Evolutionary conservation across 2,113 vertebrate genomes (phyloP).

Genomic region (Telmatochromis sp.): DNA sequence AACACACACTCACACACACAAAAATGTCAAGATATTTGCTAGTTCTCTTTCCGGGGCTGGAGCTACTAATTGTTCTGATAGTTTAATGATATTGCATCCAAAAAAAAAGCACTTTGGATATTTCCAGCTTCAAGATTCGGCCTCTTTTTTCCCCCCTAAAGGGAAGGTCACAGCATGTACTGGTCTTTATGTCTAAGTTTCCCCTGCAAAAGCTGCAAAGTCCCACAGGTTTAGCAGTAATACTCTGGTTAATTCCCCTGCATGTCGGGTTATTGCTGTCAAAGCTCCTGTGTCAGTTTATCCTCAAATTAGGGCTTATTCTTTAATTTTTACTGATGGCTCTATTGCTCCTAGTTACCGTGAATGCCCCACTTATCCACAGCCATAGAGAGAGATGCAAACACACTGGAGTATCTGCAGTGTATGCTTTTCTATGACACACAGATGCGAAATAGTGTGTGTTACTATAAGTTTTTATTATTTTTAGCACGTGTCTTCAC

Average conservation of each 20-base stretch:
- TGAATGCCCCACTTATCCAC: neutral
- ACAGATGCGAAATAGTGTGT: neutral
- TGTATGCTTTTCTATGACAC: neutral
- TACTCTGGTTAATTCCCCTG: slow-evolving; percentile 45
- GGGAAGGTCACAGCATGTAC: slow-evolving; percentile 14
- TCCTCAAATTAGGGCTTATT: slow-evolving; percentile 9
- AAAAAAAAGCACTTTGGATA: neutral
- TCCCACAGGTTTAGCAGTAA: slow-evolving; percentile 58
- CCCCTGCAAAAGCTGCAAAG: neutral
- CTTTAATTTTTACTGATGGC: slow-evolving; percentile 28
- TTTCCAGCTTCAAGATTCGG: neutral
- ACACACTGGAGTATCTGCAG: neutral
- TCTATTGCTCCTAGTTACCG: slow-evolving; percentile 25
- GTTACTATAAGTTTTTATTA: neutral
- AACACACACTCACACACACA: neutral
- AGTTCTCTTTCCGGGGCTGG: neutral
- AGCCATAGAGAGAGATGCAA: neutral
- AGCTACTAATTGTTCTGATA: neutral
- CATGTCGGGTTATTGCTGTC: slow-evolving; percentile 52
- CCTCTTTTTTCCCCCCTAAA: neutral
- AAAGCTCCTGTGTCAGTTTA: slow-evolving; percentile 42
- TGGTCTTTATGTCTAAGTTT: neutral
- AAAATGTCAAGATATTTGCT: neutral
- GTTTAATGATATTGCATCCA: neutral
- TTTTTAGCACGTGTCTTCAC: neutral